These are phyloP conservation scores for Clarias macrocephalus DNA, from an alignment of 2,113 vertebrate genomes.

Conservation along the genomic window DNA sequence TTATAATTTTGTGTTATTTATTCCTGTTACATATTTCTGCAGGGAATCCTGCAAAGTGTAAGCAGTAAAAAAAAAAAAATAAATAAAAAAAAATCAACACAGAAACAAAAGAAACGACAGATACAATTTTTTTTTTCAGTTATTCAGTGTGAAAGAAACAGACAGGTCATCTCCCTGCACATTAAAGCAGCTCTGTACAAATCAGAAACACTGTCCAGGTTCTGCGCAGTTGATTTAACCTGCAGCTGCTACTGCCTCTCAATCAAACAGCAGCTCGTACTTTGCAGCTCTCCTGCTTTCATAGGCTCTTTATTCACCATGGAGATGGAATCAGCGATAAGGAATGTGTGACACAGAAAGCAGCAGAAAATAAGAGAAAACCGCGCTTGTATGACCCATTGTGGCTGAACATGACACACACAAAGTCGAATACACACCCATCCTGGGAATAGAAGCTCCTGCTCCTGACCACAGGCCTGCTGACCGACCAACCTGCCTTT, in stretches of 20 bases:
- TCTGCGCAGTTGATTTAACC: neutral
- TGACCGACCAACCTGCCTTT: neutral
- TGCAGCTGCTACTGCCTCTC: neutral
- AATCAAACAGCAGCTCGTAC: neutral
- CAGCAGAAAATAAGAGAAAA: conserved; percentile 3
- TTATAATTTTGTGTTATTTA: no score
- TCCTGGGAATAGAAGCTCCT: neutral
- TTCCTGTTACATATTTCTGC: no score
- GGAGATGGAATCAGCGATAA: conserved; percentile 28
- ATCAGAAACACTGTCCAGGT: neutral
- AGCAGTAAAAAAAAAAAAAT: neutral
- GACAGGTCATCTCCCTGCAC: neutral
- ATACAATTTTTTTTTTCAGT: neutral
- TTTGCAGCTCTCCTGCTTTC: neutral
- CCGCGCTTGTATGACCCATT: neutral
- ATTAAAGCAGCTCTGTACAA: neutral
- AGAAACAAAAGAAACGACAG: neutral
- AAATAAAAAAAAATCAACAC: neutral
- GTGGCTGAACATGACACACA: neutral
- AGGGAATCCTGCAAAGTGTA: neutral
- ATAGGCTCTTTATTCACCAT: conserved; percentile 15
- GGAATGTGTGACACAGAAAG: conserved; percentile 9
- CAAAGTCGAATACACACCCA: neutral
- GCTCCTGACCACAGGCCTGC: neutral
- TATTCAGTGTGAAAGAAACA: neutral